phyloP scores from a whole-genome alignment of 2,888 invertebrate species.

The Melieria omissa region DNA sequence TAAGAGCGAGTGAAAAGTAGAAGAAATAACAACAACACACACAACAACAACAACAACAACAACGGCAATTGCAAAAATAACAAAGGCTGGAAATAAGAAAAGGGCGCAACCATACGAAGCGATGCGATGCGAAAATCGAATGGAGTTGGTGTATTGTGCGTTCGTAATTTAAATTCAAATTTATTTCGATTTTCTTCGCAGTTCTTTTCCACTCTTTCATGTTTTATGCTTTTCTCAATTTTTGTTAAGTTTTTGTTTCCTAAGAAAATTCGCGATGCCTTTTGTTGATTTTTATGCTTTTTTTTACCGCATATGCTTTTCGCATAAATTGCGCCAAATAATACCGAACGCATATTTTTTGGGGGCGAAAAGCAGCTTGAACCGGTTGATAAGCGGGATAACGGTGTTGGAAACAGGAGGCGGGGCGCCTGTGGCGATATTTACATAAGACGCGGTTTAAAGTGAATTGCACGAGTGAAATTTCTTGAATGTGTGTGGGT shows the following conservation, averaged over 20 bases:
- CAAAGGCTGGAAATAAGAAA: too few relatives aligned
- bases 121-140: background rate
- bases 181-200: constrained; percentile 29
- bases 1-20: background rate
- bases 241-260: background rate
- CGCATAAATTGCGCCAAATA: constrained; percentile 45
- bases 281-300: constrained; percentile 50
- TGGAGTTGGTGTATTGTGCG: too few relatives aligned
- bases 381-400: too few relatives aligned
- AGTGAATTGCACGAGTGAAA: too few relatives aligned
- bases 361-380: background rate
- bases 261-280: constrained; percentile 52
- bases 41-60: constrained; percentile 25
- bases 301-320: constrained; percentile 12
- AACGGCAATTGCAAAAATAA: constrained; percentile 33
- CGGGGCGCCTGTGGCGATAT: background rate
- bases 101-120: background rate
- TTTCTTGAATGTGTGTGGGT: too few relatives aligned
- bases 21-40: background rate
- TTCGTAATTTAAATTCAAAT: constrained; percentile 59
- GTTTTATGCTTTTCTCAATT: background rate
- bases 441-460: background rate
- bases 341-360: constrained; percentile 53
- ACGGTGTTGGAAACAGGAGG: constrained; percentile 34
- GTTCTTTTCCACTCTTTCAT: too few relatives aligned